A percentile compares a stretch with the other conserved stretches of the same genome.
These are phyloP conservation scores for Sebastes umbrosus DNA, from an alignment of 2,797 vertebrate genomes.

Conservation along the genomic window DNA sequence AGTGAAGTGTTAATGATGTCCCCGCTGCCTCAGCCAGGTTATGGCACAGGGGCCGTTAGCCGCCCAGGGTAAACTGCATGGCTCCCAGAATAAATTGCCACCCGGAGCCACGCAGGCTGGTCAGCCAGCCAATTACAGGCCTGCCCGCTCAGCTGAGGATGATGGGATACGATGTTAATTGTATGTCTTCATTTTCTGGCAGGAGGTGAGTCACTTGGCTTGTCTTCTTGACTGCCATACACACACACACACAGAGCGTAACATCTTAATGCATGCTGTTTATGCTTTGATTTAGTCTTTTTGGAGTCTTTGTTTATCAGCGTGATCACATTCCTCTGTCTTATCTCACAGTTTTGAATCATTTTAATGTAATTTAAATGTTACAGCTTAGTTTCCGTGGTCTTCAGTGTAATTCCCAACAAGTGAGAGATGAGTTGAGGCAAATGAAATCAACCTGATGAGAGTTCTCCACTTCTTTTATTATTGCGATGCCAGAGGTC, in stretches of 20 bases:
- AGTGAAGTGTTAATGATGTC: conserved; percentile 83
- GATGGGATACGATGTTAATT: conserved; percentile 83
- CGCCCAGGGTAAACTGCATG: conserved; percentile 77
- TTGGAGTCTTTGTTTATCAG: neutral
- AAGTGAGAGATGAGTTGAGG: conserved; percentile 39
- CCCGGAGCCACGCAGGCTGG: conserved; percentile 80
- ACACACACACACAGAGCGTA: conserved; percentile 6
- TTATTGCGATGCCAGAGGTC: conserved; percentile 77
- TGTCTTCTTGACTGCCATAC: conserved; percentile 63
- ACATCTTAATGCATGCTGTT: conserved; percentile 31
- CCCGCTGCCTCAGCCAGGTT: conserved; percentile 78
- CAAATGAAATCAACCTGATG: conserved; percentile 75
- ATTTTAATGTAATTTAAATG: conserved; percentile 15
- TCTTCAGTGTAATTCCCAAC: conserved; percentile 16
- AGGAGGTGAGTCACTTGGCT: conserved; percentile 79
- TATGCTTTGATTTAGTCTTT: neutral
- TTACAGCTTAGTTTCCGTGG: conserved; percentile 10
- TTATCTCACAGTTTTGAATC: neutral
- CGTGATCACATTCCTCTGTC: neutral
- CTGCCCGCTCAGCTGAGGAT: conserved; percentile 80
- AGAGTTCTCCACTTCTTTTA: conserved; percentile 70
- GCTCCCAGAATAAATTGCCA: conserved; percentile 83
- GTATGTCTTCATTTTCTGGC: conserved; percentile 82
- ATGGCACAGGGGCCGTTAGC: conserved; percentile 79
- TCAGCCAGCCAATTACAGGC: conserved; percentile 82